These are phyloP conservation scores for Thymelicus lineola DNA, from an alignment of 2,888 invertebrate genomes.

Conservation along the genomic window DNA sequence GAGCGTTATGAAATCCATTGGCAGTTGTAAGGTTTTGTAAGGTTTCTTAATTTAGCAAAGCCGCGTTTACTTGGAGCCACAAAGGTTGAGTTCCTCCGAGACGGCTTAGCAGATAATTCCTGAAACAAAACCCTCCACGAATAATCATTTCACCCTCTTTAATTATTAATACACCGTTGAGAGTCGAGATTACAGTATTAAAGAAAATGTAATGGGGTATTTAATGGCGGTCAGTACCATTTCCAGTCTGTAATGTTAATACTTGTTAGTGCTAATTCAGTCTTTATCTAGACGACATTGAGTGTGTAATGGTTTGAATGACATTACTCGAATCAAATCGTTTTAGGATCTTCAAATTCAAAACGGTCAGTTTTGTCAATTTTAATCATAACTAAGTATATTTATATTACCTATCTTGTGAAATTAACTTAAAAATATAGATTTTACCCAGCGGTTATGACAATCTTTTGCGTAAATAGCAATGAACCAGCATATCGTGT, in stretches of 20 bases:
- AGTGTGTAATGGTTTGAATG: conserved; percentile 23
- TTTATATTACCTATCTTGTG: no score
- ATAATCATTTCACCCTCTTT: conserved; percentile 68
- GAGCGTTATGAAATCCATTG: conserved; percentile 31
- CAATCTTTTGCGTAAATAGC: no score
- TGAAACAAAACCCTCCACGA: conserved; percentile 60
- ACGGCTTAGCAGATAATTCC: conserved; percentile 63
- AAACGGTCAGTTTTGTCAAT: background rate
- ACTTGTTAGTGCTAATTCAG: conserved; percentile 20
- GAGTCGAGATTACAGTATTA: conserved; percentile 67
- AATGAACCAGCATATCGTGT: no score
- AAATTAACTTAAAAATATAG: no score
- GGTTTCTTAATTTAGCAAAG: conserved; percentile 51
- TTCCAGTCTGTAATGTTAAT: conserved; percentile 29
- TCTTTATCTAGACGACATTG: conserved; percentile 20
- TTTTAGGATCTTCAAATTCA: conserved; percentile 1
- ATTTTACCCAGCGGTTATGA: no score
- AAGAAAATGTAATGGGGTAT: conserved; percentile 54
- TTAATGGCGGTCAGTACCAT: conserved; percentile 44
- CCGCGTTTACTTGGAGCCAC: conserved; percentile 45
- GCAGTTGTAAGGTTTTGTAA: conserved; percentile 32
- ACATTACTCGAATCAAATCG: conserved; percentile 14
- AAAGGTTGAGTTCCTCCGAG: conserved; percentile 47
- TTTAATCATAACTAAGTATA: background rate
- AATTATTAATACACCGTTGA: conserved; percentile 74